phyloP scores from a whole-genome alignment of 1,140 invertebrate species.

The Saxidomus purpurata region DNA sequence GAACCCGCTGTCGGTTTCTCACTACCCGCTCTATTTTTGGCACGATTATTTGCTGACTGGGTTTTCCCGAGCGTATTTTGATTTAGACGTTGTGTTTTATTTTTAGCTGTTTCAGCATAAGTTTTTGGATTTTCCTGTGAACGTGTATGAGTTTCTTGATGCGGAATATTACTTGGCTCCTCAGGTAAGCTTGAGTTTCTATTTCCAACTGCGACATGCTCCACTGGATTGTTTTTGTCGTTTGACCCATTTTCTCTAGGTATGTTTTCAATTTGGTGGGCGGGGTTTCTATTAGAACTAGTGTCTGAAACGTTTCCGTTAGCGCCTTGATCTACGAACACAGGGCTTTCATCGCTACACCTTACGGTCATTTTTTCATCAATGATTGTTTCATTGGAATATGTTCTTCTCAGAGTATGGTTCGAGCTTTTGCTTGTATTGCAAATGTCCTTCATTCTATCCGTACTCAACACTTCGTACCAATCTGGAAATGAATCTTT shows the following conservation, averaged over 20 bases:
- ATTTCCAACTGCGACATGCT: neutral
- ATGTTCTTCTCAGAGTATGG: neutral
- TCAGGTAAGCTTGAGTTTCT: neutral
- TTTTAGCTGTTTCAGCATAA: neutral
- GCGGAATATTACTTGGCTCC: neutral
- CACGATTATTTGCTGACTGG: neutral
- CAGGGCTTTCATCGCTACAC: neutral
- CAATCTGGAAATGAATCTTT: slow-evolving; percentile 47
- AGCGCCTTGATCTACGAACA: neutral
- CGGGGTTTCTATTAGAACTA: neutral
- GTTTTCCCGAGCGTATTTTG: too few species aligned
- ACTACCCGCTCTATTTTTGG: neutral
- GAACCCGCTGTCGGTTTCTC: neutral
- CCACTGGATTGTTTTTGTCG: neutral
- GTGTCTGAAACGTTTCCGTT: too few species aligned
- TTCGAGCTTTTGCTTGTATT: neutral
- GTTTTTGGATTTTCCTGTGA: neutral
- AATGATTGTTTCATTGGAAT: neutral
- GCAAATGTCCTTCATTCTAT: neutral
- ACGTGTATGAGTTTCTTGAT: neutral
- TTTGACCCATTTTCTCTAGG: too few species aligned
- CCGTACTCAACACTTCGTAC: neutral
- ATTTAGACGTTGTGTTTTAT: too few species aligned
- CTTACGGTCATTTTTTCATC: neutral
- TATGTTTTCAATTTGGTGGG: too few species aligned